Conservation (phyloP, 2,797 vertebrate genomes). For the Gorsachius magnificus region DNA sequence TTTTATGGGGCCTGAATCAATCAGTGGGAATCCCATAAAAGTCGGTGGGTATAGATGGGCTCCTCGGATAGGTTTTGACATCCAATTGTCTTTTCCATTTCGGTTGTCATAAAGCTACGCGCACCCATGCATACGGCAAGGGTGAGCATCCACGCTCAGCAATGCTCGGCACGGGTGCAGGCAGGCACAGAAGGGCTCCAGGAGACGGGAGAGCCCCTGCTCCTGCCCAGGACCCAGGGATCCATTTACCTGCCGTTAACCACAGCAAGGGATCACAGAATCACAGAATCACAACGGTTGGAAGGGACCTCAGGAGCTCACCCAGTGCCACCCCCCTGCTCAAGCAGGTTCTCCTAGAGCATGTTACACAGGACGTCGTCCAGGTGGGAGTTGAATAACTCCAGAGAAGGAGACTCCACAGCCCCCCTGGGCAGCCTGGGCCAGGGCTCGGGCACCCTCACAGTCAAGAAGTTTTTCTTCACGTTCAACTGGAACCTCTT, state of each 20-base stretch:
- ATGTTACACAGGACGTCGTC: too few species aligned
- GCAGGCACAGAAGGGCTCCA: not conserved
- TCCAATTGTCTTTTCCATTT: slow-evolving; percentile 70
- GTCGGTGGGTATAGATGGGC: slow-evolving; percentile 44
- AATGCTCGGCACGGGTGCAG: not conserved
- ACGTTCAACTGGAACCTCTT: too few species aligned
- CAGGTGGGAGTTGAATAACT: too few species aligned
- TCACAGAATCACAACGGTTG: too few species aligned
- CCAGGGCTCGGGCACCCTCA: too few species aligned
- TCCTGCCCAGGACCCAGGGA: not conserved
- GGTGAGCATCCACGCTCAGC: not conserved
- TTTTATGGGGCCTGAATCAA: slow-evolving; percentile 39
- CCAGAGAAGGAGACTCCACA: too few species aligned
- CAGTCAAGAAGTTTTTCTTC: too few species aligned
- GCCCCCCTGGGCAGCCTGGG: too few species aligned
- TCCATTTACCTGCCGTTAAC: not conserved
- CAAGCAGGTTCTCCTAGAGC: too few species aligned
- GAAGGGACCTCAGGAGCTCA: too few species aligned
- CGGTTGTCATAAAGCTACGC: not conserved
- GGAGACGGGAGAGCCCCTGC: accelerated
- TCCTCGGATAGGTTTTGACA: slow-evolving; percentile 66
- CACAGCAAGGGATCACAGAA: not conserved
- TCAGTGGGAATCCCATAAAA: slow-evolving; percentile 63
- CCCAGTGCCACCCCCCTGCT: too few species aligned
- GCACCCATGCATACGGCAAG: not conserved